Evolutionary conservation across 2,113 vertebrate genomes (phyloP).

Genomic region (Thalassarche chlororhynchos): DNA sequence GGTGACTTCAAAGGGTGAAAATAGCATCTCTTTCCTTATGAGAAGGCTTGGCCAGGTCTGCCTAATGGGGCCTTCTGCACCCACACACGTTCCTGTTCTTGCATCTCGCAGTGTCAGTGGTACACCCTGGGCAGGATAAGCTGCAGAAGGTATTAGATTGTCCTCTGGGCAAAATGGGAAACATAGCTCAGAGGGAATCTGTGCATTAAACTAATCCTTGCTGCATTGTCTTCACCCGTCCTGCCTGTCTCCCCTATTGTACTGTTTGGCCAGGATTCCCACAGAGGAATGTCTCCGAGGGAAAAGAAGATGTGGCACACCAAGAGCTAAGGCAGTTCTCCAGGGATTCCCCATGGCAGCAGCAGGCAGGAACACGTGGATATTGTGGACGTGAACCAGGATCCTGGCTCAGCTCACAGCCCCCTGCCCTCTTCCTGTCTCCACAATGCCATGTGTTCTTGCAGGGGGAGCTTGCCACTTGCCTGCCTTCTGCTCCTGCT

Average conservation of each 20-base stretch:
- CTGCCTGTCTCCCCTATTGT: background rate
- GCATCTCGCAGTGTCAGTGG: background rate
- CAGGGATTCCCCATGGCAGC: background rate
- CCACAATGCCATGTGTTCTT: background rate
- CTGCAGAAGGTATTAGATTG: background rate
- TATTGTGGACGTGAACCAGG: background rate
- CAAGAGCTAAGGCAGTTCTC: background rate
- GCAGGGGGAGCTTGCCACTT: background rate
- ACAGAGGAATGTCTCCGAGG: background rate
- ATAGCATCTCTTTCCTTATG: background rate
- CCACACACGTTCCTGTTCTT: background rate
- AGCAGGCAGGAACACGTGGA: background rate
- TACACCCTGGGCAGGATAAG: background rate
- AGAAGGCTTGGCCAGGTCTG: slow-evolving; percentile 10
- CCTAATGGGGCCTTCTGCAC: background rate
- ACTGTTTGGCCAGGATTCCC: background rate
- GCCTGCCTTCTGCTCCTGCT: background rate
- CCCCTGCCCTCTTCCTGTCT: background rate
- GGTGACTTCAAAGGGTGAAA: background rate
- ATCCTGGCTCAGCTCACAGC: background rate
- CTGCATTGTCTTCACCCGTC: background rate
- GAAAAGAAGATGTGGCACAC: background rate
- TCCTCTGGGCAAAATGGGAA: background rate
- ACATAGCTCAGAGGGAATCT: background rate
- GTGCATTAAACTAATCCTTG: background rate